Evolutionary conservation across 92 coral and sea anemone genomes (phyloP), one percentile per base, ranked within the genome.

Genomic region (Umimayanthus kanabou): DNA sequence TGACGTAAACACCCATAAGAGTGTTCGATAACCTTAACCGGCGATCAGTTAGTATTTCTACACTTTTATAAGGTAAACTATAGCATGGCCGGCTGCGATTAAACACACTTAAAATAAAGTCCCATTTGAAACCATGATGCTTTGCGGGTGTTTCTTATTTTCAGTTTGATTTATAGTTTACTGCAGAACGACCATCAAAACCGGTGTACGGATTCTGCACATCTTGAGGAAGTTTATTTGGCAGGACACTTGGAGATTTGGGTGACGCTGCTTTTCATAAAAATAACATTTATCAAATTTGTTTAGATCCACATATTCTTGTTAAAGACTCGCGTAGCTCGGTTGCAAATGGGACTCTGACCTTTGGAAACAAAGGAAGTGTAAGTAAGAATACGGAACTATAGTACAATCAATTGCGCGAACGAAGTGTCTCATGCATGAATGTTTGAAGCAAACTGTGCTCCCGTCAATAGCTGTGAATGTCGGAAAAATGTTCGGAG

Each of bases 381-480:
- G 67, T 29, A 3, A 42, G 37, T 43, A 39, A 3, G 16, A 22
- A 3, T 76, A 43, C 2, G 28, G 28, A 53, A 16, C 33, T 29
- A 78, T 47, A 5, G 69, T 20, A 61, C 69, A 61, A 61, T 53
- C 30, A 50, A 11, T 53, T 79, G 57, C 82, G 67, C 66, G 67
- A 79, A 79, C 53, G 82, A 79, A 77, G 18, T 25, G 67, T 79
- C 29, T 50, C 69, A 53, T 79, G 82, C 43, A 79, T 79, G 67
- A 20, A 79, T 79, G 55, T 45, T 49, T 79, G 82, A 79, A 79
- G 40, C 22, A 18, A 79, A 79, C 28, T 26, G 33, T 29, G 76
- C 40, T 72, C n/a, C 18, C 42, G 42, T 72, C 50, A 37, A 0
- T 40, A 26, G 11, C 58, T 23, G 29, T 77, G 30, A 77, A 42